Percentiles rank a stretch among this genome's conserved stretches.
Evolutionary conservation across 2,113 vertebrate genomes (phyloP).

Genomic region (Thymallus thymallus): DNA sequence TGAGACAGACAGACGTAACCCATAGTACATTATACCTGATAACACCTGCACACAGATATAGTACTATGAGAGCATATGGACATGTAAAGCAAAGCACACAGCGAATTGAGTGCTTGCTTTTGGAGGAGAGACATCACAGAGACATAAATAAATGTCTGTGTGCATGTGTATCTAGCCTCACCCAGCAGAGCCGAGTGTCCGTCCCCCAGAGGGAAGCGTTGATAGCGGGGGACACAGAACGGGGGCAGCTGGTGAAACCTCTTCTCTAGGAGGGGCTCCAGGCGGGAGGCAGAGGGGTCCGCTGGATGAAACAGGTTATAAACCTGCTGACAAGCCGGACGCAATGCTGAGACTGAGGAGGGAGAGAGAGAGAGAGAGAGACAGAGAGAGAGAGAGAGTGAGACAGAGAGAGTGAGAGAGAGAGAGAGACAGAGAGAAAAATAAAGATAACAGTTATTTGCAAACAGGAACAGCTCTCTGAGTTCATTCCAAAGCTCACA

Average conservation of each 20-base stretch:
- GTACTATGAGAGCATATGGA: neutral
- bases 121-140: neutral
- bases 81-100: too few species aligned
- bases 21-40: too few species aligned
- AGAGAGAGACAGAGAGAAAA: too few species aligned
- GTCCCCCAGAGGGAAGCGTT: constrained; percentile 93
- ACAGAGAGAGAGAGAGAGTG: constrained; percentile 16
- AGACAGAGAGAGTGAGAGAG: neutral
- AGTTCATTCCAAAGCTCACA: too few species aligned
- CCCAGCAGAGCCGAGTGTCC: constrained; percentile 88
- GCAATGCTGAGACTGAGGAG: constrained; percentile 80
- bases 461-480: too few species aligned
- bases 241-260: constrained; percentile 91
- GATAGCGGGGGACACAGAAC: constrained; percentile 89
- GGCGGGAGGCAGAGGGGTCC: constrained; percentile 93
- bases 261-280: constrained; percentile 93
- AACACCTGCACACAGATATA: too few species aligned
- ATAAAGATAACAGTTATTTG: too few species aligned
- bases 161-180: constrained; percentile 35
- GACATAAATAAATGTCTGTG: too few species aligned
- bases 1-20: too few species aligned
- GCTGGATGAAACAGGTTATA: constrained; percentile 98
- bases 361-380: too few species aligned
- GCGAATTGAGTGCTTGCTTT: too few species aligned
- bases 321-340: constrained; percentile 95